Evolutionary conservation across 2,888 invertebrate species (phyloP), one percentile per base, ranked within the genome.

Genomic region (Spialia ferax): DNA sequence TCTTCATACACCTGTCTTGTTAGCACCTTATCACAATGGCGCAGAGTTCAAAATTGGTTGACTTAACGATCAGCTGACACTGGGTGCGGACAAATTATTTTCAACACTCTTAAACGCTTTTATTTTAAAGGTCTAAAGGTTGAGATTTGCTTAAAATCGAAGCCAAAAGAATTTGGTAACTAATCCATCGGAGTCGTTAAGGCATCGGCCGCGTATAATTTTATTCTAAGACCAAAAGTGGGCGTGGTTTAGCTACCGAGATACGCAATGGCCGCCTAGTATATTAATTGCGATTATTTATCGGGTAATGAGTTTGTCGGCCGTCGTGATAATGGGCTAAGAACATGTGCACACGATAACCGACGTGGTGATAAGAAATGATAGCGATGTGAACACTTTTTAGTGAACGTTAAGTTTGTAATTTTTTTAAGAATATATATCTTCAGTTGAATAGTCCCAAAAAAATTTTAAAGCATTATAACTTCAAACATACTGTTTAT

Each of bases 201-300:
- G 65, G 67, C 55, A 68, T 60, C 65, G 68, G 70, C 60, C 63
- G 62, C 64, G 68, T 73, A 71, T 73, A 74, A 73, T 74, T 74
- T 74, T 73, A 74, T 74, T 74, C 74, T 72, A 73, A 74, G 71
- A 68, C 73, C 79, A 79, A 79, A 82, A 80, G 81, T 77, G 77
- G 89, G 88, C 82, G 88, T 77, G 78, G 81, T 81, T 79, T 76
- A 29, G 85, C 88, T 84, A 82, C 89, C 75, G 82, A 80, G 85
- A 82, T 88, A 88, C 89, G 86, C 86, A 84, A 84, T 84, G 84
- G 82, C 81, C 73, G 79, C 72, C 66, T 72, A 78, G 84, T 84
- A 85, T 85, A 84, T 84, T 87, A 84, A 88, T 87, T 77, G 77
- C 75, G 75, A 81, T 84, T 82, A 85, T 86, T 84, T 82, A 86